Base-by-base conservation (phyloP, 2,888 invertebrate genomes). In the Mongoloraphidia duomilia region DNA sequence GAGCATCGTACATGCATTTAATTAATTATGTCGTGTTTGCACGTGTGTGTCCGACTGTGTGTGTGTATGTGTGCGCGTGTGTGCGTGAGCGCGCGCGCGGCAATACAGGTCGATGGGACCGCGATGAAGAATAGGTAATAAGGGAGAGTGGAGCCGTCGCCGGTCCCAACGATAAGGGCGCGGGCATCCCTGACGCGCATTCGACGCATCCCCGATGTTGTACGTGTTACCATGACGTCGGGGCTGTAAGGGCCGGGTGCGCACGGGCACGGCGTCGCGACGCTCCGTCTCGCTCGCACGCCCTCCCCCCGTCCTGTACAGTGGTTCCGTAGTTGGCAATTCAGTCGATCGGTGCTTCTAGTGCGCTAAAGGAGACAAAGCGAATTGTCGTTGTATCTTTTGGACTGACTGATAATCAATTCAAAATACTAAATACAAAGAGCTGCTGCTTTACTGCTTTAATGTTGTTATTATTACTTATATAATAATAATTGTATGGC, bases 201-300 rank as follows among this genome's bases (percentile, higher is more conserved):
- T 71, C 65, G 70, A 65, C 65, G 60, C 58, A 55, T 59, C 55
- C 58, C 58, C 67, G 67, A 66, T 64, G 65, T 46, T 49, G 39
- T 41, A 59, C 57, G 59, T 59, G 67, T 68, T 65, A 62, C 65
- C 65, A 66, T 65, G 65, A 63, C 64, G 65, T 62, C 66, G 64
- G 63, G 67, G 62, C 63, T 26, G 26, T 26, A 26, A 26, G 26
- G 26, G 66, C 61, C 59, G 60, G 66, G 63, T 65, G 68, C 65
- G 42, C 56, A 48, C 49, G 56, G 48, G 63, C 71, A 62, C 61
- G 63, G 61, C 54, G 66, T 65, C 61, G 65, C 67, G 65, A 71
- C 73, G 74, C 73, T 74, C 71, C 71, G 70, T 68, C 66, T 63
- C 67, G 67, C 70, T 66, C 71, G 61, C 65, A 69, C 70, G 68